Evolutionary conservation across 2,113 vertebrate genomes (phyloP).

Genomic region (Notothenia coriiceps): DNA sequence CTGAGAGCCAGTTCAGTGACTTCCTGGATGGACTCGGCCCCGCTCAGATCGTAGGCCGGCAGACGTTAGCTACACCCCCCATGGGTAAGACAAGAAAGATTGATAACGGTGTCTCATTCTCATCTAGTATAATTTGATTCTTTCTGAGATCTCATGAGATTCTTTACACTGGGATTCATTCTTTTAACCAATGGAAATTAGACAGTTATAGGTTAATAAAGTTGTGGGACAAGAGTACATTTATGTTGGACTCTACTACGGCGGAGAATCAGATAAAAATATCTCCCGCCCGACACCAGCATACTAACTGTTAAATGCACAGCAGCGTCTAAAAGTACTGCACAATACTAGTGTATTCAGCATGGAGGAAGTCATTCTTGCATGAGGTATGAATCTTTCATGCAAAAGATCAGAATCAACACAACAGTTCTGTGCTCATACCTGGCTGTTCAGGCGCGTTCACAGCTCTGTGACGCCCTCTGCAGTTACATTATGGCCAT

Average conservation of each 20-base stretch:
- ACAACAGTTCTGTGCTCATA: not conserved
- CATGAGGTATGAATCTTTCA: constrained; percentile 63
- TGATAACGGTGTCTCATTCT: not conserved
- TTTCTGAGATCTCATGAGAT: not conserved
- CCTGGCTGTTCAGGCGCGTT: not conserved
- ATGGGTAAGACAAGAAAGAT: constrained; percentile 89
- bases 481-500: constrained; percentile 57
- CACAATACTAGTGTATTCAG: constrained; percentile 30
- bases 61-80: constrained; percentile 94
- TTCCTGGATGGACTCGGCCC: constrained; percentile 97
- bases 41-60: constrained; percentile 96
- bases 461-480: constrained; percentile 65
- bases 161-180: not conserved
- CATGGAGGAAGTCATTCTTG: constrained; percentile 50
- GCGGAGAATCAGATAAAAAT: not conserved
- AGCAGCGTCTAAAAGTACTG: constrained; percentile 33
- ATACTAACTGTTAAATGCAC: not conserved
- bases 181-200: not conserved
- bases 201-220: not conserved
- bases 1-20: constrained; percentile 98
- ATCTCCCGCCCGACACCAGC: not conserved
- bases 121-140: not conserved
- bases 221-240: not conserved
- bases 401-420: constrained; percentile 57
- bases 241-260: not conserved